A percentile compares a stretch with the other conserved stretches of the same genome.
phyloP scores from a whole-genome alignment of 2,888 invertebrate genomes.

The Pandemis heparana region DNA sequence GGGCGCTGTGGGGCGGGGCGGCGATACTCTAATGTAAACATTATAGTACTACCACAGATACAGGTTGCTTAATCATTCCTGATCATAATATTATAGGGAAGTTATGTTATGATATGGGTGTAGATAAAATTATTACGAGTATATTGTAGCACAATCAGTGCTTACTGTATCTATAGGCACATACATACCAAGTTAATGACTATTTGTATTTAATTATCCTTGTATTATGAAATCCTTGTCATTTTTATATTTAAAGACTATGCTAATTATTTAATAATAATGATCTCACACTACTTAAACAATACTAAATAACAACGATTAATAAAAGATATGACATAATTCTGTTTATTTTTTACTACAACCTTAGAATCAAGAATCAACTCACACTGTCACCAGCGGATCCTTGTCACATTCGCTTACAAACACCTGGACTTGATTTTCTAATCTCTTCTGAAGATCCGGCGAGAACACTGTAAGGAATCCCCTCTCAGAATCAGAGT shows the following conservation, averaged over 20 bases:
- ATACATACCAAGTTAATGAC: not conserved
- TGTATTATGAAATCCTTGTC: conserved; percentile 41
- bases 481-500: conserved; percentile 97
- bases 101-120: too few relatives aligned
- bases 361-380: conserved; percentile 27
- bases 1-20: too few relatives aligned
- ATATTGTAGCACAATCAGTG: conserved; percentile 48
- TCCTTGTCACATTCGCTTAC: conserved; percentile 91
- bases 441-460: conserved; percentile 65
- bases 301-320: conserved; percentile 41
- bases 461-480: conserved; percentile 88
- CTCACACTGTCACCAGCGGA: conserved; percentile 90
- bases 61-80: too few relatives aligned
- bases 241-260: conserved; percentile 34
- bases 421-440: conserved; percentile 86
- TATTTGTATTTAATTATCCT: conserved; percentile 22
- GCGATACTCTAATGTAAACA: too few relatives aligned
- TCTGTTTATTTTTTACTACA: conserved; percentile 24
- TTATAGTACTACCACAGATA: too few relatives aligned
- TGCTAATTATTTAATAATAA: conserved; percentile 57
- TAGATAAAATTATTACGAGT: not conserved
- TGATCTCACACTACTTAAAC: conserved; percentile 73
- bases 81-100: too few relatives aligned
- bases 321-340: conserved; percentile 50
- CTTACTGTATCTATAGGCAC: not conserved